Evolutionary conservation across 1,140 invertebrate species (phyloP).

Genomic region (Drosophila ficusphila): DNA sequence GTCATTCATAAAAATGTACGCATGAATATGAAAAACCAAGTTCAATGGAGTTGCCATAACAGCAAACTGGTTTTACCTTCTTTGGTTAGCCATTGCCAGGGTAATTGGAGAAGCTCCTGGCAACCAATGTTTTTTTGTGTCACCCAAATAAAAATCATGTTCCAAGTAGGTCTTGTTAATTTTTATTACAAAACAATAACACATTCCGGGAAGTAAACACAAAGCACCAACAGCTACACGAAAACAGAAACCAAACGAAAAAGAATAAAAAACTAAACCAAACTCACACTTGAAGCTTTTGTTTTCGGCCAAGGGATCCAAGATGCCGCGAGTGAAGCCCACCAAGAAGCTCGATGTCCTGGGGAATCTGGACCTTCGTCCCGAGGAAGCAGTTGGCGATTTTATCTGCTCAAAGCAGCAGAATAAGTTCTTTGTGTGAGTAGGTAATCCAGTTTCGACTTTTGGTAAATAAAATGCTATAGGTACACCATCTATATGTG

Average conservation of each 20-base stretch:
- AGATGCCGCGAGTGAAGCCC: slow-evolving; percentile 80
- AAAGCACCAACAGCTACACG: slow-evolving; percentile 3
- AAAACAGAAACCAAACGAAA: slow-evolving; percentile 6
- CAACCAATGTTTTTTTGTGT: slow-evolving; percentile 38
- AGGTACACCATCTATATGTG: not conserved
- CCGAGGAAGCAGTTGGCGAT: slow-evolving; percentile 73
- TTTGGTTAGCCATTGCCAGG: slow-evolving; percentile 8
- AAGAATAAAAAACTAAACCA: not conserved
- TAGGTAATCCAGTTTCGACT: not conserved
- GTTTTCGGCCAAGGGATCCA: slow-evolving; percentile 7
- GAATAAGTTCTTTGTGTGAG: slow-evolving; percentile 75
- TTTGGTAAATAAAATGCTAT: not conserved
- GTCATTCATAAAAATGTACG: no score
- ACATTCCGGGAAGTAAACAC: slow-evolving; percentile 13
- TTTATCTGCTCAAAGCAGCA: slow-evolving; percentile 72
- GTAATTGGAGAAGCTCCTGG: slow-evolving; percentile 6
- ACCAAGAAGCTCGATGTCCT: slow-evolving; percentile 78
- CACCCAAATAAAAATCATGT: slow-evolving; percentile 32
- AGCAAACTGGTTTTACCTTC: not conserved
- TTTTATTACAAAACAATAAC: slow-evolving; percentile 35
- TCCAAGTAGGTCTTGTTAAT: slow-evolving; percentile 39
- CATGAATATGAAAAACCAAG: no score
- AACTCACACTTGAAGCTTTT: slow-evolving; percentile 4
- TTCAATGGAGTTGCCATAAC: not conserved
- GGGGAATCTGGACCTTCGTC: slow-evolving; percentile 74